These are phyloP conservation scores for Sepiola atlantica DNA, from an alignment of 2,888 invertebrate genomes.

Conservation along the genomic window DNA sequence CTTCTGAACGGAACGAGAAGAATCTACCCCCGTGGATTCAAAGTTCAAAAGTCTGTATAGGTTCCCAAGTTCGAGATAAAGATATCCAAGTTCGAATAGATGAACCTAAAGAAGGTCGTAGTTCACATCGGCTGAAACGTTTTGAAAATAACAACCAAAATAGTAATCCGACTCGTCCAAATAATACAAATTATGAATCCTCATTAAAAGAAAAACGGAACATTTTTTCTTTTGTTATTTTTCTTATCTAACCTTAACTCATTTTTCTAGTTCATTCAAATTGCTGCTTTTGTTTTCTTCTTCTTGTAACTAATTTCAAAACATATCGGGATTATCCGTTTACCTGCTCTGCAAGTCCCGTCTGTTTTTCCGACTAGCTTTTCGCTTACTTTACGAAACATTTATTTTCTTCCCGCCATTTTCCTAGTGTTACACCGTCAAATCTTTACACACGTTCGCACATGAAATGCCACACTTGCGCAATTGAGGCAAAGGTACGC, in stretches of 20 bases:
- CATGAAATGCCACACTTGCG: not conserved
- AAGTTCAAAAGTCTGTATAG: no score
- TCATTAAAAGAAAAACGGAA: no score
- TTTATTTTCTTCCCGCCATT: not conserved
- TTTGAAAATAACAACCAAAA: no score
- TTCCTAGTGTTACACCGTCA: not conserved
- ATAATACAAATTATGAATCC: no score
- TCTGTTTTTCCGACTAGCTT: not conserved
- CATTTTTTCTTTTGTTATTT: not conserved
- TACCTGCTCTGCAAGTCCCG: not conserved
- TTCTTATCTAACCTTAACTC: not conserved
- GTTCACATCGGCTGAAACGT: no score
- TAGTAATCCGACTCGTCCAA: no score
- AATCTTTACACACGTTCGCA: not conserved
- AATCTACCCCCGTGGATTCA: no score
- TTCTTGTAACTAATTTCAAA: not conserved
- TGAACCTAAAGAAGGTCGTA: no score
- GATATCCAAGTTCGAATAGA: no score
- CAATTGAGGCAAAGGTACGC: not conserved
- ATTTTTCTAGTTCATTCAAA: not conserved
- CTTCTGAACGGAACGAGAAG: no score
- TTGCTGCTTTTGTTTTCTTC: not conserved
- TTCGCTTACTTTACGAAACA: not conserved
- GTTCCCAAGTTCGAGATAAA: no score
- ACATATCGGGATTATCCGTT: conserved; percentile 2